These are phyloP conservation scores for Anhinga anhinga DNA, from an alignment of 2,113 vertebrate genomes.

Conservation along the genomic window DNA sequence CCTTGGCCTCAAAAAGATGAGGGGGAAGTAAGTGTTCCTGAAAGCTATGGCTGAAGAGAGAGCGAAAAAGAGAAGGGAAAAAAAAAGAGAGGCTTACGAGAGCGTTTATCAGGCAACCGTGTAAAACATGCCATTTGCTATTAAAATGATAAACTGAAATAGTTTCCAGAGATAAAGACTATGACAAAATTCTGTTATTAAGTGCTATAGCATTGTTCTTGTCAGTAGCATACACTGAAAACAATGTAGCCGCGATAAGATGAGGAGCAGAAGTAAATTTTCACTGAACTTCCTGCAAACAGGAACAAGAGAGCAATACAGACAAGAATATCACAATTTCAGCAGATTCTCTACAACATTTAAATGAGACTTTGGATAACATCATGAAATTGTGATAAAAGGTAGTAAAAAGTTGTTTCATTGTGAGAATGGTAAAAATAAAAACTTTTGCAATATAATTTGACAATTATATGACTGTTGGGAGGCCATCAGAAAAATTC, in stretches of 20 bases:
- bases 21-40: background rate
- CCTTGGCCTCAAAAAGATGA: constrained; percentile 4
- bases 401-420: background rate
- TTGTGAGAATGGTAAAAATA: background rate
- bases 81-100: background rate
- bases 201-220: background rate
- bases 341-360: background rate
- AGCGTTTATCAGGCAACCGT: background rate
- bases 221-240: background rate
- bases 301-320: background rate
- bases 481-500: background rate
- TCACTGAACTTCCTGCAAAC: background rate
- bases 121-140: background rate
- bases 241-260: background rate
- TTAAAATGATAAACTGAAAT: constrained; percentile 15
- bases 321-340: background rate
- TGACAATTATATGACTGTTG: background rate
- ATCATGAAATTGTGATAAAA: background rate
- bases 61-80: background rate
- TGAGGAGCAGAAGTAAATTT: background rate
- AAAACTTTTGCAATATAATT: background rate
- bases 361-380: background rate
- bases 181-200: background rate
- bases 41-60: background rate
- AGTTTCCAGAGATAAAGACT: constrained; percentile 1